Evolutionary conservation across 2,888 invertebrate species (phyloP), one percentile per base, ranked within the genome.

Genomic region (Temnothorax rugatulus): DNA sequence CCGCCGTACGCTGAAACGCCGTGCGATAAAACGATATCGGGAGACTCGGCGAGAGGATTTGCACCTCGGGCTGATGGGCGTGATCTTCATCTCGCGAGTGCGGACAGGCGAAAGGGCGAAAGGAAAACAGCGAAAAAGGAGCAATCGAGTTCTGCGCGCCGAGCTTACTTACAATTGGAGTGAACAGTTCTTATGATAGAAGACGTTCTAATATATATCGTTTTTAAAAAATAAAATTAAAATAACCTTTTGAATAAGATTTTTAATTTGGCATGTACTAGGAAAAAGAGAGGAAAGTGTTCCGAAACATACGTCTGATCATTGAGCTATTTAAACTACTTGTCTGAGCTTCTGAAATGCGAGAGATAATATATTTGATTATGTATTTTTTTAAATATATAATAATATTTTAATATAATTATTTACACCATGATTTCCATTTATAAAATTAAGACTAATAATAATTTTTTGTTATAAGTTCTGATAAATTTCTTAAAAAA

Each of bases 31-130:
- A 81, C 77, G 83, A 57, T 71, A 71, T 74, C 59, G 29, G 66
- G 83, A 71, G 83, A 89, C 86, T 89, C 83, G 76, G 82, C 57
- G 82, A 76, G 83, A 82, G 73, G 64, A 86, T 88, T 90, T 83
- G 87, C 89, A 82, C 91, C 83, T 89, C 85, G 84, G 54, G 73
- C 68, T 57, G 57, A 71, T 71, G 59, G 87, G 85, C 82, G 86
- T 84, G 82, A 90, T 88, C 90, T 91, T 91, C 85, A 89, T 91
- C 85, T 85, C 75, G 84, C 84, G 88, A 89, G 76, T 71, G 68
- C 88, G 83, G 84, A 87, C 85, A 88, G 84, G 82, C 82, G 88
- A 88, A 85, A 83, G 86, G 82, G 83, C 79, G 82, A 77, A 71
- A 82, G 82, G 61, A 83, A 83, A 76, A 87, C 77, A 79, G 69